Evolutionary conservation across 2,113 vertebrate species (phyloP), one percentile per base, ranked within the genome.

Genomic region (Eretmochelys imbricata): DNA sequence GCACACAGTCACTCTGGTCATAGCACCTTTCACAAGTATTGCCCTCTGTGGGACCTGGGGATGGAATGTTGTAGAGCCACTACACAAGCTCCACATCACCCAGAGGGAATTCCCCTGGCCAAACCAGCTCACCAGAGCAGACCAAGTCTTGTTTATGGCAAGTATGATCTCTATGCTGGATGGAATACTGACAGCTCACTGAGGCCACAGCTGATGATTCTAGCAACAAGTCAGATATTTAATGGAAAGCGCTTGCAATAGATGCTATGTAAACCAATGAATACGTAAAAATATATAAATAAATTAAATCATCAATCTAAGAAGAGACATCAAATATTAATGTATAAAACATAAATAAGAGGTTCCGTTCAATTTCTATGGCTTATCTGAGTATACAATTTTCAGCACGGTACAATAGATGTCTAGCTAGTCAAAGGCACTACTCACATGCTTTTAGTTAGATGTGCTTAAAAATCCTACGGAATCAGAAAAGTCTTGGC

Each of bases 151-250:
- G 48, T 1, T 89, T 29, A 50, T 48, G 2, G 29, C 38, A 76
- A 24, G 85, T 87, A 81, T 12, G 59, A n/a, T 76, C 55, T 91
- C 38, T 62, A 72, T 12, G 57, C 17, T 11, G 42, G 38, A 53
- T 49, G 4, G 13, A 38, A 49, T 65, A 38, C 1, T 55, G 84
- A 50, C 6, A 54, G 50, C 31, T 91, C 14, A 38, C 53, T 62
- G 88, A 57, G 62, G 20, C 16, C 81, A n/a, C 38, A 8, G 11
- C 78, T 88, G 59, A 79, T 20, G 0, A 0, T 83, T 92, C 38
- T 78, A 85, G 88, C 49, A 81, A 89, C 75, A 84, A 76, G 2
- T 1, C 20, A 48, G 24, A 9, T 16, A 51, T 27, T 17, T 35
- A 81, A 53, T 8, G 78, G 75, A 1, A 89, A 55, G 10, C 16